Evolutionary conservation across 2,888 invertebrate genomes (phyloP), one percentile per base, ranked within the genome.

Genomic region (Drosophila monieri): DNA sequence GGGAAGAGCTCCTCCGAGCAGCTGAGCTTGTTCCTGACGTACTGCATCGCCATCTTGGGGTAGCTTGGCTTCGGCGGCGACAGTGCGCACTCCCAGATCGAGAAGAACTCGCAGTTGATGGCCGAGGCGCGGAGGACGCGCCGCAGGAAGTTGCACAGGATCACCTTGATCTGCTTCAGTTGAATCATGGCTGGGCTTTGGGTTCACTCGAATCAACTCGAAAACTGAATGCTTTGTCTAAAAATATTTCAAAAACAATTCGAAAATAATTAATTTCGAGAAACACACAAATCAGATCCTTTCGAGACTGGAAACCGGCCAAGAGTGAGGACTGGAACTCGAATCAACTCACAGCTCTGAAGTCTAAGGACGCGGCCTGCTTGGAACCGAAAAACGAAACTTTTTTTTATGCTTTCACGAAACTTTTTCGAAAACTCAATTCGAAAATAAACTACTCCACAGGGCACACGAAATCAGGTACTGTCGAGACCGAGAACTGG

Each of bases 1-100:
- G 55, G 55, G 12, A 56, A 32, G 15, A 46, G 35, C 32, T 56
- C 25, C 2, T 3, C 9, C n/a, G 47, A 10, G 1, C 46, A 23
- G n/a, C 10, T 21, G 15, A 25, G 1, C 6, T 35, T 35, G 15
- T 6, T 6, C 6, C 14, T 15, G 6, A 44, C 0, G 15, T 23
- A 23, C 14, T 25, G 3, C 10, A 15, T 14, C 23, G 6, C n/a
- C n/a, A 35, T 6, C n/a, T 6, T 1, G 6, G 10, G 12, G 3
- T 1, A 8, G 6, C 3, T 23, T 6, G 6, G 25, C n/a, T 35
- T 14, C 5, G 35, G 14, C n/a, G 12, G 12, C 12, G 32, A 5
- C 35, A 6, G 6, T 6, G n/a, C 1, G n/a, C n/a, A n/a, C 4
- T 27, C 14, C 55, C 47, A 47, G 8, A 56, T 47, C 2, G 55